Conservation (phyloP, 2,113 vertebrate species). For the Ifrita kowaldi region DNA sequence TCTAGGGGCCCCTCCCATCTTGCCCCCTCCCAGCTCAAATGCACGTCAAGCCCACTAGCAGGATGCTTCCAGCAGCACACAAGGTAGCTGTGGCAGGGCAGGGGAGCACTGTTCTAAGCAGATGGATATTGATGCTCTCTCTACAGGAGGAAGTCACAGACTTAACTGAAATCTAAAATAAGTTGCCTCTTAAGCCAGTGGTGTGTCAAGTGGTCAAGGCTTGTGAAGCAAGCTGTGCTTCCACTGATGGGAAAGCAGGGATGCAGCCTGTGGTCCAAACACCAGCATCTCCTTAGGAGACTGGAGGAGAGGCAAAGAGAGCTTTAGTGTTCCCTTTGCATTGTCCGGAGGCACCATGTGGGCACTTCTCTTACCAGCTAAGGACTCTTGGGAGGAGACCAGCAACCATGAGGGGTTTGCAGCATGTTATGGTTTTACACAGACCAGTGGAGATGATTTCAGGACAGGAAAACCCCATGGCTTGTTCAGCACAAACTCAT, state of each 20-base stretch:
- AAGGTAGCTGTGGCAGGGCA: not conserved
- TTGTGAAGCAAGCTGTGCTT: not conserved
- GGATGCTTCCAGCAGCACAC: not conserved
- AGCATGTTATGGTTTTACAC: not conserved
- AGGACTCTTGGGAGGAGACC: not conserved
- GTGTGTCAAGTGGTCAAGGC: not conserved
- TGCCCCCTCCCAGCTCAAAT: not conserved
- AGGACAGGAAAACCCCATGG: not conserved
- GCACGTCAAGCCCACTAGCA: fast-evolving
- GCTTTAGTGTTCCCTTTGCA: not conserved
- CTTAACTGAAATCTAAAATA: not conserved
- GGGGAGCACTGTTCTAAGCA: not conserved
- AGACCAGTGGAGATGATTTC: not conserved
- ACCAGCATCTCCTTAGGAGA: not conserved
- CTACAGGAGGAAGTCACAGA: not conserved
- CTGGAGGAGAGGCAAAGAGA: not conserved
- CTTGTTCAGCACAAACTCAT: not conserved
- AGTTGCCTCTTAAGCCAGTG: not conserved
- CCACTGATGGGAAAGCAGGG: not conserved
- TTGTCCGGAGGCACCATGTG: not conserved
- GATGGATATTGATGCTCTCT: not conserved
- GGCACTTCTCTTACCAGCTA: not conserved
- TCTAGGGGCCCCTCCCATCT: fast-evolving
- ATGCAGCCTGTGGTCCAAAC: not conserved
- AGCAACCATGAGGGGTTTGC: not conserved